Evolutionary conservation across 2,888 invertebrate genomes (phyloP).

Genomic region (Mesorhabditis spiculigera): DNA sequence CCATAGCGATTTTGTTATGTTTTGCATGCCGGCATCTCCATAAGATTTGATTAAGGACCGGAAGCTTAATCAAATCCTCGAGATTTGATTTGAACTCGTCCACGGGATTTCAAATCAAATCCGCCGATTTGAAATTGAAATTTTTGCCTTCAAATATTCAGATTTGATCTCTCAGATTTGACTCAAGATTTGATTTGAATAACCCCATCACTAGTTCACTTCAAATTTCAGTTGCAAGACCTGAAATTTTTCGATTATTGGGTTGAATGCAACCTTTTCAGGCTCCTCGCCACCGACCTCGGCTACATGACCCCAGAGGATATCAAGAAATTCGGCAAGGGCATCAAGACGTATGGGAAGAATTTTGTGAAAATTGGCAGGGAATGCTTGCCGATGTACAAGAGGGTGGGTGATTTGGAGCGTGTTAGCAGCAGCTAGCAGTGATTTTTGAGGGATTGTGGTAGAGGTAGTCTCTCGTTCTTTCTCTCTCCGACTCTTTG

Average conservation of each 20-base stretch:
- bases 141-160: no score
- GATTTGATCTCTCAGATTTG: no score
- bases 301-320: constrained; percentile 52
- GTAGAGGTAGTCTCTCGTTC: neutral
- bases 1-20: no score
- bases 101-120: no score
- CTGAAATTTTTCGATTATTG: constrained; percentile 57
- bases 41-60: no score
- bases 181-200: no score
- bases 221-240: neutral
- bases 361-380: constrained; percentile 96
- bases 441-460: neutral
- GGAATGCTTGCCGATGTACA: constrained; percentile 91
- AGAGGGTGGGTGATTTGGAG: constrained; percentile 68
- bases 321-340: constrained; percentile 78
- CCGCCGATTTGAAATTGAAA: no score
- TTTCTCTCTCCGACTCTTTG: neutral
- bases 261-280: constrained; percentile 9
- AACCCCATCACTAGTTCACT: no score
- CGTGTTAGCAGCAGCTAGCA: no score
- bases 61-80: no score
- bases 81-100: no score
- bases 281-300: constrained; percentile 36
- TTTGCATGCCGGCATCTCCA: no score
- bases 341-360: constrained; percentile 94